Evolutionary conservation across 2,888 invertebrate species (phyloP).

Genomic region (Volucella inanis): DNA sequence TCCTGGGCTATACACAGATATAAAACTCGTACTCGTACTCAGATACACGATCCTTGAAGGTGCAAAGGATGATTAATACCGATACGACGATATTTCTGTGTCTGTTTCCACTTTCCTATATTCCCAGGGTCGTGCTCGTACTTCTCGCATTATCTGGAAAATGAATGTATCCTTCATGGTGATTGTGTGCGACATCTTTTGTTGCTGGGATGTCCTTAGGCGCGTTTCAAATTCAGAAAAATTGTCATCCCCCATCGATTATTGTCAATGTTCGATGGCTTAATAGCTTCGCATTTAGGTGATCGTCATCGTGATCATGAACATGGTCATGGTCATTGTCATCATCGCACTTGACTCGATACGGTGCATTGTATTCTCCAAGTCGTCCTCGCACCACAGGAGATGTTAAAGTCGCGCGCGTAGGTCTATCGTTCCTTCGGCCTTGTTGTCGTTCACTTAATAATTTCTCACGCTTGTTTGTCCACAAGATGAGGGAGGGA

Average conservation of each 20-base stretch:
- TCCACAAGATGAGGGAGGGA: constrained; percentile 51
- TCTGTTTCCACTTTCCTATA: constrained; percentile 29
- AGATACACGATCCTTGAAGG: constrained; percentile 53
- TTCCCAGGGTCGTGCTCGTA: constrained; percentile 57
- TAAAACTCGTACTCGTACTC: constrained; percentile 22
- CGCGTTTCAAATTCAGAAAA: constrained; percentile 52
- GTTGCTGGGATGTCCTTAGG: constrained; percentile 59
- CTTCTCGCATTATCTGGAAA: constrained; percentile 3
- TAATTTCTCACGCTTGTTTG: constrained; percentile 73
- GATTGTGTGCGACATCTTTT: constrained; percentile 66
- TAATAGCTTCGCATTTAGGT: constrained; percentile 64
- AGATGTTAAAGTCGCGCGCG: constrained; percentile 64
- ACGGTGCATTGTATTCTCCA: constrained; percentile 37
- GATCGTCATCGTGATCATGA: constrained; percentile 55
- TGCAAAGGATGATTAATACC: constrained; percentile 59
- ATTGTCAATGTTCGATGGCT: constrained; percentile 65
- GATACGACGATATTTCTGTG: background rate
- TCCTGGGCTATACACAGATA: constrained; percentile 47
- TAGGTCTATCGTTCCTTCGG: constrained; percentile 17
- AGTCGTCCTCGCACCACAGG: constrained; percentile 44
- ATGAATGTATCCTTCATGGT: constrained; percentile 66
- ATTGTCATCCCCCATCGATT: constrained; percentile 36
- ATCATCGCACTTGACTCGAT: constrained; percentile 63
- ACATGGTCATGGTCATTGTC: constrained; percentile 58
- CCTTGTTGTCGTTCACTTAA: constrained; percentile 42